These are phyloP conservation scores for Caenorhabditis japonica DNA, from an alignment of 2,888 invertebrate genomes.

Conservation along the genomic window DNA sequence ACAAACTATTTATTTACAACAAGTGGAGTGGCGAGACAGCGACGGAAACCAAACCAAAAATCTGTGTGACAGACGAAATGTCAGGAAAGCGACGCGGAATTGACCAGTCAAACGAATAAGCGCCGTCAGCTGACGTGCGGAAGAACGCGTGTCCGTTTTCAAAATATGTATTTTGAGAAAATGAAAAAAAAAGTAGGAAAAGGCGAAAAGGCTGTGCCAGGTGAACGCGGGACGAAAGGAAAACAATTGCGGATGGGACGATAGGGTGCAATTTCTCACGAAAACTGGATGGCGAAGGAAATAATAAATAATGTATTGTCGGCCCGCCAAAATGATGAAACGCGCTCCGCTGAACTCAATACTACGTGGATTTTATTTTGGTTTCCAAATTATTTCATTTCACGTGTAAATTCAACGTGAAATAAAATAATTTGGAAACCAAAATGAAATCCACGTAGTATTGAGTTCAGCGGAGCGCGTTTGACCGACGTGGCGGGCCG, in stretches of 20 bases:
- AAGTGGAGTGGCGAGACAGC: neutral
- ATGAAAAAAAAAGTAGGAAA: neutral
- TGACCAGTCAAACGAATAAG: conserved; percentile 12
- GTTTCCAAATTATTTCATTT: too few relatives aligned
- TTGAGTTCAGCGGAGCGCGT: too few relatives aligned
- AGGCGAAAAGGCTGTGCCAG: conserved; percentile 2
- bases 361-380: too few relatives aligned
- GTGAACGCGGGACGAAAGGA: neutral
- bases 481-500: too few relatives aligned
- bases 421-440: too few relatives aligned
- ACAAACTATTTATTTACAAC: conserved; percentile 14
- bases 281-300: conserved; percentile 39
- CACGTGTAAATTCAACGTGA: too few relatives aligned
- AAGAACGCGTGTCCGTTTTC: neutral
- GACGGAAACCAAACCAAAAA: neutral
- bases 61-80: neutral
- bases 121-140: conserved; percentile 9
- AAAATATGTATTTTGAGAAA: neutral
- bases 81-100: neutral
- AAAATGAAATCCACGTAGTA: too few relatives aligned
- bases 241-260: conserved; percentile 19
- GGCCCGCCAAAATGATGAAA: too few relatives aligned
- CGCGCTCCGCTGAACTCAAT: too few relatives aligned
- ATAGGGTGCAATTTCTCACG: conserved; percentile 44
- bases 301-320: too few relatives aligned